Base-by-base conservation (phyloP, 2,797 vertebrate genomes). In the Hippoglossus hippoglossus region DNA sequence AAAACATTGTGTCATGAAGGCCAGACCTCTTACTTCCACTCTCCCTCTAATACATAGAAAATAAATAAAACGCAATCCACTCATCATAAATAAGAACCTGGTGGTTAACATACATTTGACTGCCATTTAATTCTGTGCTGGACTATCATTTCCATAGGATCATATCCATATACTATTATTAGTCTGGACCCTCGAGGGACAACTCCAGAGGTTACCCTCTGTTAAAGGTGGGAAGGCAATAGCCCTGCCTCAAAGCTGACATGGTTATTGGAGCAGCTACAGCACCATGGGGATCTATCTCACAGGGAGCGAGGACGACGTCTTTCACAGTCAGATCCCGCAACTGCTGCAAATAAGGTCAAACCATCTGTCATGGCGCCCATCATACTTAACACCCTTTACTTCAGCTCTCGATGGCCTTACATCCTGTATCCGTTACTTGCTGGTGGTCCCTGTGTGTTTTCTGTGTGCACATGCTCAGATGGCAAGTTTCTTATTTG, bases 211-310 rank as follows among this genome's bases (percentile, higher is more conserved):
- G 89, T 89, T 84, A 87, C 71, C 56, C 71, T 76, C 87, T 92
- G 91, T 80, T 87, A 87, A 73, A 84, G 86, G 92, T 90, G 81
- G 72, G 84, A 89, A 89, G 88, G 89, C 89, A 93, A 93, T 84
- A 66, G 90, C 76, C 71, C 59, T 88, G 85, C 81, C 89, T 90
- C 77, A 53, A 53, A 82, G 82, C 54, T 88, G 89, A 93, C 88
- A 89, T 85, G 87, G 89, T 88, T 89, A 91, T 89, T 89, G 84
- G 75, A 84, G 77, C 75, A 47, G 87, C 74, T 69, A 90, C 81
- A 67, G 86, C 80, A 83, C 88, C 78, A 6, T 78, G 18, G 90
- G 89, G 90, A 94, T 91, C 89, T 26, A 83, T 92, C 82, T 78
- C 39, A 68, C 78, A 61, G 66, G 72, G 67, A 79, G 52, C 66